Base-by-base conservation (phyloP, 2,113 vertebrate species). In the Sterna hirundo region DNA sequence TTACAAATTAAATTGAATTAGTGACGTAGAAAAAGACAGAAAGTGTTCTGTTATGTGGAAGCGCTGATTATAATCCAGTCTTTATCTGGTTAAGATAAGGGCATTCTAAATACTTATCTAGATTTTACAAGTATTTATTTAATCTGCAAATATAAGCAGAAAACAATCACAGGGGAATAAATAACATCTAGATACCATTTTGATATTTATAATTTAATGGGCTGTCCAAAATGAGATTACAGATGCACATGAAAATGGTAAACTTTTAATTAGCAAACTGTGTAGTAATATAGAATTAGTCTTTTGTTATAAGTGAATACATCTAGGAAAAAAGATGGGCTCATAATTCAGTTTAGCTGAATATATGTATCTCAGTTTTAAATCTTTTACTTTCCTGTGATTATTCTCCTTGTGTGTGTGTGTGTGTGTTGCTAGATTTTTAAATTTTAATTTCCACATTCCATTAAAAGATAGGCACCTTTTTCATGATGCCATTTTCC, bases 371-470 rank as follows among this genome's bases (percentile, higher is more conserved):
- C 42, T 80, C 9, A 10, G 13, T 86, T 94, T 91, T 89, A 89
- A 84, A 66, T 83, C 38, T 89, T 93, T 82, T 60, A 46, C 44
- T 30, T 92, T 87, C 22, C 32, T 2, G 0, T 61, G 6, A 30
- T 78, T 52, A 22, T 60, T 72, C 65, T 75, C n/a, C 32, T 77
- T 21, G 3, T 66, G 10, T 34, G 13, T 1, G 19, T 47, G 29
- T 71, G 0, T 55, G n/a, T 29, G 23, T 81, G 27, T 76, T 70
- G 20, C 13, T 64, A 58, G 40, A 51, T 76, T 80, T 86, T 69
- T 44, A 93, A 85, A 94, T 92, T 89, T 93, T 92, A 83, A 91
- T 89, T 87, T 94, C 49, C 13, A 5, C 26, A 76, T 95, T 91
- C 57, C 46, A 32, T 93, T 96, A 82, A 69, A 95, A 70, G 25